phyloP scores from a whole-genome alignment of 2,888 invertebrate genomes.

The Eristalis tenax region DNA sequence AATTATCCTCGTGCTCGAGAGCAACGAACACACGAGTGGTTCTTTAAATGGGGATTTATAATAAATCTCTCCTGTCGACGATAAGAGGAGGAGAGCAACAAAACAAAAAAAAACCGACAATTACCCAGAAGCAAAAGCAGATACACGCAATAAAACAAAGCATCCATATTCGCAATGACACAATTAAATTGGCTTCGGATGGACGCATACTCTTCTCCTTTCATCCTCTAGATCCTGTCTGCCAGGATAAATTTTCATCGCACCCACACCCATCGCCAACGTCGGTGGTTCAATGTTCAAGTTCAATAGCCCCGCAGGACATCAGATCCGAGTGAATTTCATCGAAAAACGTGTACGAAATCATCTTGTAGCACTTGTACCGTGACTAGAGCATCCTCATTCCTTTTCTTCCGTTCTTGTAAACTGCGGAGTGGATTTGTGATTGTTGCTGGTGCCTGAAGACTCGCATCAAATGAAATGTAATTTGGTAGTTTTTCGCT shows the following conservation, averaged over 20 bases:
- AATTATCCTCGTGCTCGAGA: slow-evolving; percentile 1
- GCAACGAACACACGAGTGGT: slow-evolving; percentile 14
- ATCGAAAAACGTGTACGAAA: slow-evolving; percentile 9
- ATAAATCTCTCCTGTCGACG: slow-evolving; percentile 4
- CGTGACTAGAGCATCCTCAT: slow-evolving; percentile 6
- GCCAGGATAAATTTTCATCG: neutral
- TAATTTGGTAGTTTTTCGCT: neutral
- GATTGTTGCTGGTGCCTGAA: slow-evolving; percentile 2
- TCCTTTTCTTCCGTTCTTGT: slow-evolving; percentile 28
- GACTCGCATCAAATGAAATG: neutral
- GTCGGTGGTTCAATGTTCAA: slow-evolving; percentile 24
- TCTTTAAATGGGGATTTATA: slow-evolving; percentile 33
- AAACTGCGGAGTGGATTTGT: slow-evolving; percentile 23
- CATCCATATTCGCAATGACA: slow-evolving; percentile 58
- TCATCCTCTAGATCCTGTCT: neutral
- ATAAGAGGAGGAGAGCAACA: neutral
- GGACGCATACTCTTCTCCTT: slow-evolving; percentile 17
- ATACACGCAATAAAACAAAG: slow-evolving; percentile 42
- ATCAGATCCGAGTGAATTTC: slow-evolving; percentile 10
- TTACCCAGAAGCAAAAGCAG: neutral
- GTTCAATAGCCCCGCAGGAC: slow-evolving; percentile 31
- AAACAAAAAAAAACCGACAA: slow-evolving; percentile 13
- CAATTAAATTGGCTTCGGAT: slow-evolving; percentile 67
- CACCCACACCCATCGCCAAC: neutral
- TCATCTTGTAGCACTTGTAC: slow-evolving; percentile 7